Evolutionary conservation across 2,797 vertebrate species (phyloP), one percentile per base, ranked within the genome.

Genomic region (Pantherophis vulpinus): DNA sequence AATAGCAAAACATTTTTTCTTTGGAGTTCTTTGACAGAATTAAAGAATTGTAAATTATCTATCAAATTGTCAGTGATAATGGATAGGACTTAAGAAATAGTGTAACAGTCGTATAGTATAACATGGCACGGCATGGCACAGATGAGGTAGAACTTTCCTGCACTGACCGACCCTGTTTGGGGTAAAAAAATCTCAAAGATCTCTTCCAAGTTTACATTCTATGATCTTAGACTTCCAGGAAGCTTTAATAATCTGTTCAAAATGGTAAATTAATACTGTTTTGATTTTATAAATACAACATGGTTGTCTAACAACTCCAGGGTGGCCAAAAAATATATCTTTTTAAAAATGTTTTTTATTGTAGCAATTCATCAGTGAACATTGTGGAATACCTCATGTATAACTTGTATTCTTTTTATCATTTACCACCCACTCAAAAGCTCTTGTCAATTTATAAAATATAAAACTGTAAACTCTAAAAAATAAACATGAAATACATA

Each of bases 181-280:
- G 37, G 8, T 42, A 79, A 79, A 83, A 74, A 42, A 83, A 83
- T 83, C 8, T 83, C 18, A 47, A 83, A 83, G 32, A 79, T 79
- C 32, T 79, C 70, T 79, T 79, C 32, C 70, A 42, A 79, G 42
- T 37, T 42, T 79, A 79, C 18, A 79, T 42, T 79, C 32, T 79
- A 5, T 79, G 32, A 42, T 55, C 93, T 13, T 9, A 93, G 54
- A 88, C 90, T 83, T 66, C 6, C 55, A 93, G 90, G 86, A 23
- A 90, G 83, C 94, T 3, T 25, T 47, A 94, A 95, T 95, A 32
- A 37, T 29, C n/a, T 56, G 5, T 10, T 90, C 56, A 29, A 20
- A 47, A 51, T 86, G 74, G 60, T 23, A 32, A 70, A 60, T n/a
- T 51, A 16, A 89, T 27, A 37, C 32, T 16, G n/a, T 10, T 51